phyloP scores from a whole-genome alignment of 2,888 invertebrate species.

The Leptopilina drosophilae region DNA sequence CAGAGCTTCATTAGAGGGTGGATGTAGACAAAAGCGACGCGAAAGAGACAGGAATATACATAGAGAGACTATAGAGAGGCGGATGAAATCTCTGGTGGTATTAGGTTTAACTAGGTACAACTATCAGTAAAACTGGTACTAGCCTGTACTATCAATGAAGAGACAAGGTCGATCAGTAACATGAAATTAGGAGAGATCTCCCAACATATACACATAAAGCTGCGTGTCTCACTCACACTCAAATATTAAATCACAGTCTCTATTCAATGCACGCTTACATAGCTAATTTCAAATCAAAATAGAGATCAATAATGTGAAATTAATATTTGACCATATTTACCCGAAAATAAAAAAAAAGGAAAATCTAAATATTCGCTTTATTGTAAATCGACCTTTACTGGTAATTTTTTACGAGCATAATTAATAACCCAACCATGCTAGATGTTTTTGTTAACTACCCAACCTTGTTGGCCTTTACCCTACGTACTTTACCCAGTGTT shows the following conservation, averaged over 20 bases:
- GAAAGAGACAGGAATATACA: slow-evolving; percentile 6
- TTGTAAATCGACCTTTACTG: no score
- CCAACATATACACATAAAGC: background rate
- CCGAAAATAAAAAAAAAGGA: no score
- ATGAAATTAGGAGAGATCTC: background rate
- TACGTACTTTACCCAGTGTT: no score
- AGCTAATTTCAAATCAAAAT: slow-evolving; percentile 75
- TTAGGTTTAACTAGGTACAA: background rate
- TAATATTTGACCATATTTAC: background rate
- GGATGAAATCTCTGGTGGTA: slow-evolving; percentile 6
- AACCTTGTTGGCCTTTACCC: no score
- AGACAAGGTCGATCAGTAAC: slow-evolving; percentile 13
- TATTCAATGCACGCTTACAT: slow-evolving; percentile 70
- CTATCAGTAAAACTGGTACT: slow-evolving; percentile 6
- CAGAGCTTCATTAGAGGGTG: slow-evolving; percentile 29
- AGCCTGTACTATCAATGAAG: background rate
- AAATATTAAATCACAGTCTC: slow-evolving; percentile 56
- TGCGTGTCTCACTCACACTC: background rate
- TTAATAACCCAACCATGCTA: no score
- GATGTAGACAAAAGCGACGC: slow-evolving; percentile 32
- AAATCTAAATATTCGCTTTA: no score
- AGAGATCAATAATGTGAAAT: background rate
- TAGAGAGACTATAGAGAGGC: background rate
- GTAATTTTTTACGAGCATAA: no score
- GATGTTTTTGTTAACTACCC: no score